Conservation (phyloP, 2,888 invertebrate species). For the Eristalis tenax region DNA sequence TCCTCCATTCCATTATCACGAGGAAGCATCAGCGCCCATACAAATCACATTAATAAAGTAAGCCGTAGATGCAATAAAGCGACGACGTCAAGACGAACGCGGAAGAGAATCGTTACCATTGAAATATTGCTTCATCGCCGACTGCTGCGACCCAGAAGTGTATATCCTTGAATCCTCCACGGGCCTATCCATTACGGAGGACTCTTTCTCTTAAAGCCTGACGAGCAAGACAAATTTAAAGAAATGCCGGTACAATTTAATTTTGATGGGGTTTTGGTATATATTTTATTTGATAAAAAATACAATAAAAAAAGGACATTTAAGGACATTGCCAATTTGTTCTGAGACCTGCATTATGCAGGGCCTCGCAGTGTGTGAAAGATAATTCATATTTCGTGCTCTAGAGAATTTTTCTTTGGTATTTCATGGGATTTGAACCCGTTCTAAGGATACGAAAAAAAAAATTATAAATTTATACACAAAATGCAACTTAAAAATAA, state of each 20-base stretch:
- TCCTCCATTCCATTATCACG: too few relatives aligned
- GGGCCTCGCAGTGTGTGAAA: constrained; percentile 1
- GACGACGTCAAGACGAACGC: not conserved
- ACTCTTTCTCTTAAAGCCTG: too few relatives aligned
- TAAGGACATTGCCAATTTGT: constrained; percentile 47
- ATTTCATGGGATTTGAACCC: constrained; percentile 47
- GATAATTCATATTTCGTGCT: constrained; percentile 41
- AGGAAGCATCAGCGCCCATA: not conserved
- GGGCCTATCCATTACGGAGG: too few relatives aligned
- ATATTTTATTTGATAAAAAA: constrained; percentile 29
- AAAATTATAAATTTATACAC: constrained; percentile 34
- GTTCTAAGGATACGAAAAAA: constrained; percentile 31
- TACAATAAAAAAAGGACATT: constrained; percentile 22
- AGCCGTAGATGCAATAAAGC: constrained; percentile 9
- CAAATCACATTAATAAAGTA: constrained; percentile 19
- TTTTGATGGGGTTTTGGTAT: not conserved
- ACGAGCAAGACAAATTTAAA: too few relatives aligned
- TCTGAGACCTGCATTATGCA: not conserved
- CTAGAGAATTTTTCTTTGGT: constrained; percentile 64
- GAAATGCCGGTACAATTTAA: not conserved
- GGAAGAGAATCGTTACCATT: not conserved
- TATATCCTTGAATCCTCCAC: not conserved
- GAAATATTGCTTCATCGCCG: not conserved
- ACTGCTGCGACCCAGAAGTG: not conserved
- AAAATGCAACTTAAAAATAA: constrained; percentile 41